Base-by-base conservation (phyloP, 2,113 vertebrate genomes). In the Mesoclemmys tuberculata region DNA sequence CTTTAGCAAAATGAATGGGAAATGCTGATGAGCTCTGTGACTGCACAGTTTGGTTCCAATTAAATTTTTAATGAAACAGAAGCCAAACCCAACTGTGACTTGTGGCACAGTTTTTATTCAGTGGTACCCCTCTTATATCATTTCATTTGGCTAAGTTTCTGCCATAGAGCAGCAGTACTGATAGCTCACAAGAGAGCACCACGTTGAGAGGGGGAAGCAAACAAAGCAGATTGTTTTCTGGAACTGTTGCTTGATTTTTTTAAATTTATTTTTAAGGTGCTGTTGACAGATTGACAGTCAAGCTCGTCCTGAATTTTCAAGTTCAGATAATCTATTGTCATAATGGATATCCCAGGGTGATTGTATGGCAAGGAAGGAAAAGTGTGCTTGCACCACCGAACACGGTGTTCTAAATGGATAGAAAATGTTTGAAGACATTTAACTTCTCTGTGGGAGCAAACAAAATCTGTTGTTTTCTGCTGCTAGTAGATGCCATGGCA, bases 41-140 rank as follows among this genome's bases (percentile, higher is more conserved):
- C 89, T 96, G 91, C 93, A 89, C 93, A 96, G 90, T 96, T 91
- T 97, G 95, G 85, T 97, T 97, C 95, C 96, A 97, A 97, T 98
- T 98, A 98, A 87, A 93, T 95, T 97, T 90, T 97, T 98, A 97
- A 98, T 94, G 89, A 97, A 97, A 98, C 87, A 85, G 90, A 96
- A 93, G 82, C 92, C 84, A 96, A 96, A 38, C 14, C 92, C 90
- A 97, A 96, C 84, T 93, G 90, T 96, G 93, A 96, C 64, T 88
- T 81, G 79, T 95, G 93, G 49, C 49, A n/a, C 85, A 95, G 64
- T 93, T 95, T 89, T 94, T 79, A 94, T 96, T 97, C 93, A 82
- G 64, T 52, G 2, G 84, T 96, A 87, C 90, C 96, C 83, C 56
- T 92, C 61, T 90, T 46, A 82, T 1, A 1, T 93, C 91, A 92